Percentiles rank a stretch among this genome's conserved stretches.
These are phyloP conservation scores for Hanleya hanleyi DNA, from an alignment of 2,888 invertebrate genomes.

Conservation along the genomic window DNA sequence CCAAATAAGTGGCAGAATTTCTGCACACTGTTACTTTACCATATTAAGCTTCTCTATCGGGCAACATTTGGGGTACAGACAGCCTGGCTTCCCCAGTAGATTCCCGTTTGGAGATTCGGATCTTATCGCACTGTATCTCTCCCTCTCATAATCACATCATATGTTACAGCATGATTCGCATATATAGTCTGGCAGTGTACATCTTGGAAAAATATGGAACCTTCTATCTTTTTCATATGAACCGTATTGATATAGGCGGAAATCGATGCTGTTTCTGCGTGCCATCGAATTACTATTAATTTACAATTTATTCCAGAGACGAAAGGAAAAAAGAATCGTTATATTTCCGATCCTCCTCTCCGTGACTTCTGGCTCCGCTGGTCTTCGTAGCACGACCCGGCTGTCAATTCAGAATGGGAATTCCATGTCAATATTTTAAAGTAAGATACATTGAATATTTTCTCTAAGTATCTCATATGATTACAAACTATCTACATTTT, in stretches of 20 bases:
- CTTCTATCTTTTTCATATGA: background rate
- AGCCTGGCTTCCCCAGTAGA: no score
- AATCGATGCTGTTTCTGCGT: background rate
- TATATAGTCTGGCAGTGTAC: background rate
- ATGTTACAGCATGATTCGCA: no score
- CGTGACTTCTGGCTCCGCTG: background rate
- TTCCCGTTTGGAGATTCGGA: no score
- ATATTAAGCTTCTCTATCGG: background rate
- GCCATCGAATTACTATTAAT: slow-evolving; percentile 10
- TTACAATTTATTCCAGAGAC: background rate
- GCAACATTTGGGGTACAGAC: no score
- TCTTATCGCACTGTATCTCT: no score
- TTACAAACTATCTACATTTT: no score
- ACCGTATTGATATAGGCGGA: slow-evolving; percentile 2
- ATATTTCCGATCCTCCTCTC: background rate
- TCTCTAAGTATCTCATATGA: no score
- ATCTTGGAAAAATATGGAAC: background rate
- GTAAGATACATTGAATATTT: no score
- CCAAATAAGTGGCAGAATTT: background rate
- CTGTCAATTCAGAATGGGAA: no score
- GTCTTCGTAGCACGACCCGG: background rate
- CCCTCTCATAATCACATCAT: background rate
- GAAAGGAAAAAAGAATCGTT: background rate
- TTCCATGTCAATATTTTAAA: no score
- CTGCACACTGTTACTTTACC: background rate